Base-by-base conservation (phyloP, 2,113 vertebrate species). In the Channa maculata region DNA sequence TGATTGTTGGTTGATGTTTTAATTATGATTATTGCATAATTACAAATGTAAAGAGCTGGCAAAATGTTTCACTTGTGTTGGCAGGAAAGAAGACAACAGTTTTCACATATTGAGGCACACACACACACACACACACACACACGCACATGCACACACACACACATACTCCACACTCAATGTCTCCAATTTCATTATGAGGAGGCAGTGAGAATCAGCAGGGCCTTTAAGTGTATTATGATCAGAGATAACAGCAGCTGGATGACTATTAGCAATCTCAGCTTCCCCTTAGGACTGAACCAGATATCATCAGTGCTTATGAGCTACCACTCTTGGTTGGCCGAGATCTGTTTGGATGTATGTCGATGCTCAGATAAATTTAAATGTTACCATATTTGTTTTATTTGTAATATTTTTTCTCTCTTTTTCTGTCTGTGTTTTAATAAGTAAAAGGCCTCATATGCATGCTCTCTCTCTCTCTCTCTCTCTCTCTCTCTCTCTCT, bases 221-320 rank as follows among this genome's bases (percentile, higher is more conserved):
- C 57, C 15, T 37, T 37, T 72, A 51, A 85, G 77, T 71, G 82
- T 71, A 82, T 87, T 79, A 73, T 82, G 80, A 89, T 88, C 71
- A 84, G 79, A 54, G 80, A 84, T 84, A 86, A 77, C 43, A 53
- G 82, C 48, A 73, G 82, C 71, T 71, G 64, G 76, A 89, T 79
- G 78, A 85, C 77, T 75, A 65, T 67, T 68, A 80, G 72, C 65
- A 71, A 84, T 76, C 71, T 79, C 63, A 61, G 48, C 59, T 79
- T 71, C 67, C 74, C 75, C 75, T 58, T 61, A 78, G 78, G 61
- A 84, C 57, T 48, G 8, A 68, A 75, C 45, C 83, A 74, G 71
- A 85, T 91, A 91, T 90, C 86, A 92, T 83, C 84, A 85, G 89
- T 76, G 73, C 88, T 92, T 91, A 90, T 67, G 83, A 87, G 80